Evolutionary conservation across 2,797 vertebrate genomes (phyloP).

Genomic region (Choloepus didactylus): DNA sequence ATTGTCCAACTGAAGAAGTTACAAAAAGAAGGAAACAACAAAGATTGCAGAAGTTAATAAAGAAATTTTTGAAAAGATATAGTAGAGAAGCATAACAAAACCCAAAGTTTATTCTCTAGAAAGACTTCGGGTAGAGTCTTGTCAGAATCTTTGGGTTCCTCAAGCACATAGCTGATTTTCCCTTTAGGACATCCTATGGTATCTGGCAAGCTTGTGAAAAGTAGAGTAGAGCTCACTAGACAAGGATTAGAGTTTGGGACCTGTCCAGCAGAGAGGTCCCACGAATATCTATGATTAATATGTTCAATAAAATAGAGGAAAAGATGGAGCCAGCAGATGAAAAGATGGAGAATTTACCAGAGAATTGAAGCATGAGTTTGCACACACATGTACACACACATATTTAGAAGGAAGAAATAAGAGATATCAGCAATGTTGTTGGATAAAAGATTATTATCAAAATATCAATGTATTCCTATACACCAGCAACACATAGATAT

Average conservation of each 20-base stretch:
- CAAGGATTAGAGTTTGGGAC: conserved; percentile 24
- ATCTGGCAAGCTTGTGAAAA: conserved; percentile 54
- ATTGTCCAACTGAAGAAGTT: conserved; percentile 5
- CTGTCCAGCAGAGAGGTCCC: neutral
- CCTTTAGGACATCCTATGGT: conserved; percentile 26
- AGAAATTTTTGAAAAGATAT: neutral
- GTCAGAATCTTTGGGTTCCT: conserved; percentile 34
- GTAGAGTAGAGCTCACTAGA: conserved; percentile 30
- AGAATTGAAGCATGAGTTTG: neutral
- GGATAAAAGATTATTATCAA: conserved; percentile 29
- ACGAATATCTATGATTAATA: neutral
- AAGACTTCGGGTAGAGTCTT: conserved; percentile 32
- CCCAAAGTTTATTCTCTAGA: neutral
- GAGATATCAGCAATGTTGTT: neutral
- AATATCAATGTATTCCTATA: conserved; percentile 28
- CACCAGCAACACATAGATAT: neutral
- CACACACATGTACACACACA: neutral
- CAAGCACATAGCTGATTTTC: conserved; percentile 41
- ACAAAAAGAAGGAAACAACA: conserved; percentile 15
- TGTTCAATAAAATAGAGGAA: conserved; percentile 36
- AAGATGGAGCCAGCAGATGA: conserved; percentile 5
- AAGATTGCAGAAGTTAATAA: conserved; percentile 18
- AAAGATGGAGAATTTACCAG: conserved; percentile 47
- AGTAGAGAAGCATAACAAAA: conserved; percentile 41
- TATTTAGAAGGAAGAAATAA: neutral